Evolutionary conservation across 2,797 vertebrate species (phyloP).

Genomic region (Pampus argenteus): DNA sequence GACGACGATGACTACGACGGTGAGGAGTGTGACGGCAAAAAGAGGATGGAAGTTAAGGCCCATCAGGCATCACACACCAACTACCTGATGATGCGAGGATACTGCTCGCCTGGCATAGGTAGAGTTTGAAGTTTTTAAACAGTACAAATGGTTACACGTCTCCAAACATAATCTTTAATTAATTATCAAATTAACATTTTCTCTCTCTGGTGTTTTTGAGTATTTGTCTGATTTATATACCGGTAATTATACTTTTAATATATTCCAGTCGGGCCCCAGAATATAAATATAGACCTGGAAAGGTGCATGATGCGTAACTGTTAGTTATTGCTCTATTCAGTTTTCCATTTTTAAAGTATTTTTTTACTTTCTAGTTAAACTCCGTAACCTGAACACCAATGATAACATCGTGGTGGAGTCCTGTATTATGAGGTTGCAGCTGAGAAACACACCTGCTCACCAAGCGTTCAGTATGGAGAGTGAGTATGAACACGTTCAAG

Average conservation of each 20-base stretch:
- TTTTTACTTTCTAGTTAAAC: constrained; percentile 69
- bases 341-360: background rate
- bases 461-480: constrained; percentile 76
- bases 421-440: constrained; percentile 88
- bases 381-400: constrained; percentile 88
- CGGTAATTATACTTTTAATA: no score
- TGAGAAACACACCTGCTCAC: constrained; percentile 80
- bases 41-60: constrained; percentile 88
- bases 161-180: no score
- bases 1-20: constrained; percentile 87
- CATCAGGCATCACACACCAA: constrained; percentile 96
- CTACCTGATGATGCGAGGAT: constrained; percentile 95
- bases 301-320: no score
- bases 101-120: constrained; percentile 89
- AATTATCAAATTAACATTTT: no score
- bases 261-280: no score
- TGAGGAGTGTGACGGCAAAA: constrained; percentile 82
- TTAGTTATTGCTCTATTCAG: fast-evolving
- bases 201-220: no score
- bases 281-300: no score
- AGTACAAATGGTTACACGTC: no score
- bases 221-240: no score
- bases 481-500: constrained; percentile 59
- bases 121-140: background rate
- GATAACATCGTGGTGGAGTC: constrained; percentile 96